Conservation (phyloP, 1,140 invertebrate genomes). For the Maniola jurtina region DNA sequence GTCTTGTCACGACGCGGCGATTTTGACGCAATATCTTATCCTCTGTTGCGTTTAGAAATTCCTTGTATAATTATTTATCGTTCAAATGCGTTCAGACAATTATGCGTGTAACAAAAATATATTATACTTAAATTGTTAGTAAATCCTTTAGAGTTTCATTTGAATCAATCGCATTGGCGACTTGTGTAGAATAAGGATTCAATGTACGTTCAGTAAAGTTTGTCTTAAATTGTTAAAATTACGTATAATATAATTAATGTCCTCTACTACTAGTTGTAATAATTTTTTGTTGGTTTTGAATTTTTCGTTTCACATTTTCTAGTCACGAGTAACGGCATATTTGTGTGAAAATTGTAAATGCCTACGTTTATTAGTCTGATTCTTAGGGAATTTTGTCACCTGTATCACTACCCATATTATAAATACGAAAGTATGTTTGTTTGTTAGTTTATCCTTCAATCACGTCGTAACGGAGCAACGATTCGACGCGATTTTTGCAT, state of each 20-base stretch:
- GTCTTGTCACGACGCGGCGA: neutral
- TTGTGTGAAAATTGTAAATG: conserved; percentile 44
- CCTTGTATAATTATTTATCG: neutral
- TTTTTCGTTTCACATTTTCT: conserved; percentile 64
- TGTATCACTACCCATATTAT: too few relatives aligned
- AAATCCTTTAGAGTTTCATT: conserved; percentile 19
- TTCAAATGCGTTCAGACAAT: neutral
- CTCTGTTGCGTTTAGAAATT: neutral
- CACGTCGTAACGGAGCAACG: too few relatives aligned
- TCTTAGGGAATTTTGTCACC: too few relatives aligned
- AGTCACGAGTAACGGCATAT: conserved; percentile 70
- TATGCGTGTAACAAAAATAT: conserved; percentile 1
- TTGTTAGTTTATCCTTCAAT: too few relatives aligned
- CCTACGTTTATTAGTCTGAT: neutral
- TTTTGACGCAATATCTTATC: neutral
- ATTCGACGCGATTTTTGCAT: too few relatives aligned
- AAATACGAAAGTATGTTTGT: too few relatives aligned
- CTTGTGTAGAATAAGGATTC: conserved; percentile 19
- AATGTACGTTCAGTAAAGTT: conserved; percentile 34
- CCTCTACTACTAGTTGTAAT: conserved; percentile 59
- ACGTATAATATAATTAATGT: conserved; percentile 50
- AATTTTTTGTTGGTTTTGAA: conserved; percentile 54
- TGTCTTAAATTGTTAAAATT: conserved; percentile 48
- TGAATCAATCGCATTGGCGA: conserved; percentile 23
- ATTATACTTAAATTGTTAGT: conserved; percentile 13